Evolutionary conservation across 2,888 invertebrate species (phyloP), one percentile per base, ranked within the genome.

Genomic region (Deilephila porcellus): DNA sequence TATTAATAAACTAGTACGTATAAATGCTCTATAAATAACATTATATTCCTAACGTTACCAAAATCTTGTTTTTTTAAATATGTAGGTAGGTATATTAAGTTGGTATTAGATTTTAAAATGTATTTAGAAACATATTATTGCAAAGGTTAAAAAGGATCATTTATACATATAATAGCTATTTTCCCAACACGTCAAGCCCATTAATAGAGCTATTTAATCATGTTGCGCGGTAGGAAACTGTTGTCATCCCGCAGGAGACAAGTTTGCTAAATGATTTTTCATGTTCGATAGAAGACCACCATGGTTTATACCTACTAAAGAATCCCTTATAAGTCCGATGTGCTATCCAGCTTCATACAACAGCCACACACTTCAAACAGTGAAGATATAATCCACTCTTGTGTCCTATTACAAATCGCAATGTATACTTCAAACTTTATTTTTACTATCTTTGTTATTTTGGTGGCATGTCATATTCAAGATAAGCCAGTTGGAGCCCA

Each of bases 401-500:
- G 7, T 56, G n/a, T 34, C 34, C 20, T 17, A 8, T 62, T 37
- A 19, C 32, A 52, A 25, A 64, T 29, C 6, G 34, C 56, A 62
- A 73, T 73, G 73, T 62, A 70, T 20, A 14, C 53, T 3, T 37
- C 63, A 37, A 62, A 73, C 37, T 34, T 71, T 71, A 53, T 88
- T 73, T 71, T 77, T 59, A 78, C 86, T 17, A 77, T 78, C 76
- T 74, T 89, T 25, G 73, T 89, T 29, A 60, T 88, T 62, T 76
- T 90, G 56, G 81, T 82, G 60, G 79, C 85, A 71, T 86, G 82
- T 77, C 82, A 87, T 71, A 72, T 92, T 59, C 84, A 86, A 75
- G 82, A 88, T 29, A 89, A 86, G 73, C 76, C 80, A 71, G 89
- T 88, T 3, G 83, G 77, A 67, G 87, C 89, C 19, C 88, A 92